Evolutionary conservation across 2,797 vertebrate genomes (phyloP).

Genomic region (Amblyraja radiata): DNA sequence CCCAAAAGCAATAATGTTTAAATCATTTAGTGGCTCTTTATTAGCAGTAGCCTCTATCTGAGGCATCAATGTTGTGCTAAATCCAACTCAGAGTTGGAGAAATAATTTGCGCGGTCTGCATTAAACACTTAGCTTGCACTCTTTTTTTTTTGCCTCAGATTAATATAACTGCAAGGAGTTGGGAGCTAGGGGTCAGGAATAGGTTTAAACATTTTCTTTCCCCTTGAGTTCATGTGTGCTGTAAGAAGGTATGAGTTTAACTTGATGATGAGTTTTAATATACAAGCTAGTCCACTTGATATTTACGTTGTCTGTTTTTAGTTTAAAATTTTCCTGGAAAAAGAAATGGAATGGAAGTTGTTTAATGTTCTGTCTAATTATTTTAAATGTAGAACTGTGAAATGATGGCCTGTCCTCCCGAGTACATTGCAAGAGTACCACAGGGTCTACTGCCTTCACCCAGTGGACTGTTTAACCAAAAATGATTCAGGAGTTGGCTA

Average conservation of each 20-base stretch:
- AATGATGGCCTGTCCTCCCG: neutral
- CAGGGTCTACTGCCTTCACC: too few relatives aligned
- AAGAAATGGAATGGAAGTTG: neutral
- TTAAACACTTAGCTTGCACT: neutral
- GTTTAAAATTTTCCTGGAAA: neutral
- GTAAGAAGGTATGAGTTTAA: neutral
- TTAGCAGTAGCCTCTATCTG: neutral
- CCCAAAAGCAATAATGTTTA: neutral
- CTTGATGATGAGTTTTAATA: neutral
- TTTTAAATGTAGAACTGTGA: neutral
- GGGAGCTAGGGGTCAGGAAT: neutral
- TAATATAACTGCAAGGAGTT: neutral
- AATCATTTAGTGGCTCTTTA: neutral
- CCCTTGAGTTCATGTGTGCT: neutral
- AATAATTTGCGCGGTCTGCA: neutral
- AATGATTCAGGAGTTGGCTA: neutral
- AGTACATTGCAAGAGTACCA: too few relatives aligned
- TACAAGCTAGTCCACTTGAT: neutral
- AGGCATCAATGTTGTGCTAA: neutral
- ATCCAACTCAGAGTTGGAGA: neutral
- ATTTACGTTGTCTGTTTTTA: neutral
- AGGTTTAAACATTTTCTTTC: neutral
- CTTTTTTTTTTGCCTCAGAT: neutral
- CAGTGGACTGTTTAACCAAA: neutral
- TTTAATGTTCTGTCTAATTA: neutral